Evolutionary conservation across 2,888 invertebrate species (phyloP).

Genomic region (Argyresthia goedartella): DNA sequence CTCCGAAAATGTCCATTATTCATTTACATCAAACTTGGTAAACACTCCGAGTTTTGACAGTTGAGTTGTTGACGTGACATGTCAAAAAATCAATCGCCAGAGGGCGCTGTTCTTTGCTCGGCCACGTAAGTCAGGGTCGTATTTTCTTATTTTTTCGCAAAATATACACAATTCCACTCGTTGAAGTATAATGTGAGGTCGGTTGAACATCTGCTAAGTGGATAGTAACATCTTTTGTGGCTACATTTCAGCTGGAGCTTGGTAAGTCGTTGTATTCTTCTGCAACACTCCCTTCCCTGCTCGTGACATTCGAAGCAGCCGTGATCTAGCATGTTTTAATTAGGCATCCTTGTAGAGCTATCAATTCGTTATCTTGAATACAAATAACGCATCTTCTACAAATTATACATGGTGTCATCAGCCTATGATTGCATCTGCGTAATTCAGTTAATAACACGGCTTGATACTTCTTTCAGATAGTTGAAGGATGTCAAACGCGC

Average conservation of each 20-base stretch:
- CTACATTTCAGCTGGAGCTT: slow-evolving; percentile 28
- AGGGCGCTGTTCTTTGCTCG: slow-evolving; percentile 62
- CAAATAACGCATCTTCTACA: slow-evolving; percentile 23
- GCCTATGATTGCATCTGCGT: slow-evolving; percentile 3
- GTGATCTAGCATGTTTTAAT: slow-evolving; percentile 58
- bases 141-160: slow-evolving; percentile 51
- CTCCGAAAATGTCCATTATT: no score
- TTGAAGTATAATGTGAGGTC: slow-evolving; percentile 51
- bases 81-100: slow-evolving; percentile 57
- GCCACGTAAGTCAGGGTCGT: slow-evolving; percentile 70
- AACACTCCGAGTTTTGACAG: slow-evolving; percentile 1
- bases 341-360: slow-evolving; percentile 34
- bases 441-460: neutral
- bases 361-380: slow-evolving; percentile 35
- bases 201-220: slow-evolving; percentile 34
- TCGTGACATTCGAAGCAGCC: slow-evolving; percentile 37
- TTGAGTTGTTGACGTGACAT: slow-evolving; percentile 29
- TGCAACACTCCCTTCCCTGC: slow-evolving; percentile 16
- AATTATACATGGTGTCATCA: neutral
- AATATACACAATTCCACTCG: slow-evolving; percentile 37
- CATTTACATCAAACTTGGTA: slow-evolving; percentile 3
- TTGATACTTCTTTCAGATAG: slow-evolving; percentile 47
- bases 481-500: slow-evolving; percentile 59
- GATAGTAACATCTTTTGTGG: slow-evolving; percentile 33
- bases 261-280: slow-evolving; percentile 38